Percentiles rank a stretch among this genome's conserved stretches.
Evolutionary conservation across 2,888 invertebrate genomes (phyloP).

Genomic region (Sarcophaga subvicina): DNA sequence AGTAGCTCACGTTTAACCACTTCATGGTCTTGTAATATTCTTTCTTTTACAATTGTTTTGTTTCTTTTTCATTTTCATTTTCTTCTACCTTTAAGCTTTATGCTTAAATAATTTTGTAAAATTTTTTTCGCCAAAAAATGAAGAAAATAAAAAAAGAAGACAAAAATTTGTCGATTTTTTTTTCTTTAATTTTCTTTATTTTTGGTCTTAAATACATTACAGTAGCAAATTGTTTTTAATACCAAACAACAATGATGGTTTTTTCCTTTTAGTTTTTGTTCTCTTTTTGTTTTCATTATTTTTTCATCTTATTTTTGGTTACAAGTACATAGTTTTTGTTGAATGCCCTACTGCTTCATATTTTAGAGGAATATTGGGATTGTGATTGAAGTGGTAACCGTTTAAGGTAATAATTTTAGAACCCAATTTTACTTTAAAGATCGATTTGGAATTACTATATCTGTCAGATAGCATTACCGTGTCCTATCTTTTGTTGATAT

Average conservation of each 20-base stretch:
- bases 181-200: conserved; percentile 14
- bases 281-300: conserved; percentile 21
- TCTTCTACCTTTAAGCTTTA: conserved; percentile 40
- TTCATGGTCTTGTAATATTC: conserved; percentile 69
- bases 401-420: too few species aligned
- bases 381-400: too few species aligned
- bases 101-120: conserved; percentile 65
- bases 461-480: too few species aligned
- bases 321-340: background rate
- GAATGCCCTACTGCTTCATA: too few species aligned
- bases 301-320: conserved; percentile 18
- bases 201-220: conserved; percentile 66
- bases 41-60: conserved; percentile 37
- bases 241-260: conserved; percentile 59
- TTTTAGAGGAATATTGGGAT: too few species aligned
- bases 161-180: too few species aligned
- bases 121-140: conserved; percentile 1
- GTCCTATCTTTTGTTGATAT: too few species aligned
- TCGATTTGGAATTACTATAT: too few species aligned
- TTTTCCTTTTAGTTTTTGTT: conserved; percentile 25
- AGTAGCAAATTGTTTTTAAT: conserved; percentile 69
- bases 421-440: too few species aligned
- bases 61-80: conserved; percentile 3
- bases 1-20: conserved; percentile 70
- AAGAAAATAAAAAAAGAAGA: background rate